Evolutionary conservation across 2,113 vertebrate species (phyloP).

Genomic region (Podiceps cristatus): DNA sequence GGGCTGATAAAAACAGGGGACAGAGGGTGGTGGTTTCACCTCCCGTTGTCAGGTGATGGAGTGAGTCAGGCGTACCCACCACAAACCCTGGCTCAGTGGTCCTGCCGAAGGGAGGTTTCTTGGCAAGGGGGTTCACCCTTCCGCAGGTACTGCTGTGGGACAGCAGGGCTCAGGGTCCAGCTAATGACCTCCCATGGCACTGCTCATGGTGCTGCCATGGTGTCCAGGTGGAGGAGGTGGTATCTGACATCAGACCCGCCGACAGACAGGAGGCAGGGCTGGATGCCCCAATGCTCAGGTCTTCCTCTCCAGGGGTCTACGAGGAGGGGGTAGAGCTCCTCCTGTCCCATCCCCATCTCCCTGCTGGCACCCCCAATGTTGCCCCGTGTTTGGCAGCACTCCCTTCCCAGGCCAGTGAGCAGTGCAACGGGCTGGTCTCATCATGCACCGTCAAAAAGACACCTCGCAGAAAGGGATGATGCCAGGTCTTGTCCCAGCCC

Average conservation of each 20-base stretch:
- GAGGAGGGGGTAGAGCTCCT: neutral
- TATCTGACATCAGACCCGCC: rapidly evolving
- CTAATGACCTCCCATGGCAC: neutral
- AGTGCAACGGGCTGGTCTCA: rapidly evolving
- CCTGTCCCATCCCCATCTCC: too few species aligned
- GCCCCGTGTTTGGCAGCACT: rapidly evolving
- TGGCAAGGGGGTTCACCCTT: neutral
- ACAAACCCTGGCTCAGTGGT: neutral
- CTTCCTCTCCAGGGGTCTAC: neutral
- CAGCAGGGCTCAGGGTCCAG: rapidly evolving
- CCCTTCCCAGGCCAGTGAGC: neutral
- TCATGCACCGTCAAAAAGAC: neutral
- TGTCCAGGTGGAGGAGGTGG: rapidly evolving
- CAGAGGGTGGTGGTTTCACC: neutral
- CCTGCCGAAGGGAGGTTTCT: rapidly evolving
- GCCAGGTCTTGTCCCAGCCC: neutral
- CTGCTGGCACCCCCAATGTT: rapidly evolving
- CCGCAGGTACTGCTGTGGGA: neutral
- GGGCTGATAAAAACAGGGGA: neutral
- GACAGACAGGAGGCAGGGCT: neutral
- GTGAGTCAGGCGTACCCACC: neutral
- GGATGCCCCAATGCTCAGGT: neutral
- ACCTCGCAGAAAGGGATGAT: neutral
- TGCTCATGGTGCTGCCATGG: neutral
- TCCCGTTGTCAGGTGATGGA: rapidly evolving